A percentile compares a stretch with the other conserved stretches of the same genome.
These are phyloP conservation scores for Lepus townsendii DNA, from an alignment of 2,797 vertebrate species.

Conservation along the genomic window DNA sequence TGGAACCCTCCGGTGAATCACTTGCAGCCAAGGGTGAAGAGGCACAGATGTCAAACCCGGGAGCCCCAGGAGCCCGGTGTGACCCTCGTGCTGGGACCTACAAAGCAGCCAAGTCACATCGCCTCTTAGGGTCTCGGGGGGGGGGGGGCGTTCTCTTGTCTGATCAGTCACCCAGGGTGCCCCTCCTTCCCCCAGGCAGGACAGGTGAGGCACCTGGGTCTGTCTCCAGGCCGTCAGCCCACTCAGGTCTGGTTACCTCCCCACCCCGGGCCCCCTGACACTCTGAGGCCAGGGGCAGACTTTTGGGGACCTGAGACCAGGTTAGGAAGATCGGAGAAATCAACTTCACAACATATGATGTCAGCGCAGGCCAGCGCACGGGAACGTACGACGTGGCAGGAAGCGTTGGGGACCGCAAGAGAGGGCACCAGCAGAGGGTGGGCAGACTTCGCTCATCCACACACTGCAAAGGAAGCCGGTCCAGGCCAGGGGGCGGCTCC, in stretches of 20 bases:
- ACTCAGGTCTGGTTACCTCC: too few species aligned
- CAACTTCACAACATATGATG: too few species aligned
- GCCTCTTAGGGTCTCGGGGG: fast-evolving
- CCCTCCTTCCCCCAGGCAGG: too few species aligned
- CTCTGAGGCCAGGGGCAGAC: not conserved
- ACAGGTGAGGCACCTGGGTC: not conserved
- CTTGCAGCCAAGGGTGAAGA: not conserved
- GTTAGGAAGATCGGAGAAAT: not conserved
- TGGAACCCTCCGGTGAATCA: not conserved
- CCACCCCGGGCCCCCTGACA: fast-evolving
- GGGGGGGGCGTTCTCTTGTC: not conserved
- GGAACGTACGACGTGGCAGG: too few species aligned
- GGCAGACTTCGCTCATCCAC: too few species aligned
- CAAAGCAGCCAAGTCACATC: not conserved
- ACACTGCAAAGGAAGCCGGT: too few species aligned
- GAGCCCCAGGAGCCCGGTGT: not conserved
- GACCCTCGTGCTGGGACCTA: not conserved
- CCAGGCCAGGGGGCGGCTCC: too few species aligned
- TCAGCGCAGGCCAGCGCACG: too few species aligned
- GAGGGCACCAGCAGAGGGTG: too few species aligned
- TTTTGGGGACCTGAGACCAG: not conserved
- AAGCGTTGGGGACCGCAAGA: too few species aligned
- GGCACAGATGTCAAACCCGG: not conserved
- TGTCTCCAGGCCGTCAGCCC: too few species aligned
- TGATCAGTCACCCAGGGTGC: too few species aligned